A percentile compares a stretch with the other conserved stretches of the same genome.
These are phyloP conservation scores for Brachypteracias leptosomus DNA, from an alignment of 2,113 vertebrate species.

Conservation along the genomic window DNA sequence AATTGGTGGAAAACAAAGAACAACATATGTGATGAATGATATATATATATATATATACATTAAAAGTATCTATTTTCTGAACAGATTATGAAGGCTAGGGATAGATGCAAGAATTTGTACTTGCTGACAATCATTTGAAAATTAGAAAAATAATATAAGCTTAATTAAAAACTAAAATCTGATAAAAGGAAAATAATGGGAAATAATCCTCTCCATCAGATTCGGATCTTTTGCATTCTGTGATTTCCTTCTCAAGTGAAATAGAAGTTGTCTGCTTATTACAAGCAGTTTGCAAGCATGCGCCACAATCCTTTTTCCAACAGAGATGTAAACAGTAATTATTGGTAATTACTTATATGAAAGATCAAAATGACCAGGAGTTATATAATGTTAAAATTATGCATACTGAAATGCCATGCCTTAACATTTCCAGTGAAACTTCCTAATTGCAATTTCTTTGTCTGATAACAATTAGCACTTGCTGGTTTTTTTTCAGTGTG, in stretches of 20 bases:
- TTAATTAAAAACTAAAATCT: neutral
- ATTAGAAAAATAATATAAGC: neutral
- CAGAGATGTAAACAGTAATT: fast-evolving
- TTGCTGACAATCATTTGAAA: neutral
- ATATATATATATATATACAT: too few species aligned
- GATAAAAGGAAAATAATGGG: neutral
- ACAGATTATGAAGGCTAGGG: neutral
- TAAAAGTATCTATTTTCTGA: neutral
- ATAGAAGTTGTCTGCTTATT: neutral
- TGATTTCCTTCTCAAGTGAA: neutral
- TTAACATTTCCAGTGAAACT: neutral
- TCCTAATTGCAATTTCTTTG: neutral
- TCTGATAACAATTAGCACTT: neutral
- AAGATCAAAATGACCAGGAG: neutral
- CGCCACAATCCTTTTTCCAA: neutral
- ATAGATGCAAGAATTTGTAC: neutral
- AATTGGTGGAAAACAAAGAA: neutral
- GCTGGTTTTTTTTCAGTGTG: neutral
- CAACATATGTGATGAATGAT: neutral
- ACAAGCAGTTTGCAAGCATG: neutral
- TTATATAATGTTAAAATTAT: neutral
- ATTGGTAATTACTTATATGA: neutral
- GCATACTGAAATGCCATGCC: neutral
- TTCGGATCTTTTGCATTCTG: neutral
- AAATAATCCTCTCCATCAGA: neutral